Evolutionary conservation across 2,888 invertebrate genomes (phyloP).

Genomic region (Corythucha ciliata): DNA sequence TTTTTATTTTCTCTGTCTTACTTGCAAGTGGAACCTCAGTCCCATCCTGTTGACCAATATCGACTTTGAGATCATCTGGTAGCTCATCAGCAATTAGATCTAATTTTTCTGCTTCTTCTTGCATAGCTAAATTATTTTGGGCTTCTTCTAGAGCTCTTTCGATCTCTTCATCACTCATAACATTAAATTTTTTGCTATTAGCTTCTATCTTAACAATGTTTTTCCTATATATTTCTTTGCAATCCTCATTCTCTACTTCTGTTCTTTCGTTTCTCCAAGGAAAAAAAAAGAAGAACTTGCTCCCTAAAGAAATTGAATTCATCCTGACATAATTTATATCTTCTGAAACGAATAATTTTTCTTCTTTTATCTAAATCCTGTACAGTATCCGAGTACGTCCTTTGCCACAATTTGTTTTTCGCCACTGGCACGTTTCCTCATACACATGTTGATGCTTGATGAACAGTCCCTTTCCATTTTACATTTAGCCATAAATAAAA

Average conservation of each 20-base stretch:
- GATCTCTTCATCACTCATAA: background rate
- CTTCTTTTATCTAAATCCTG: constrained; percentile 2
- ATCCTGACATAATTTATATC: constrained; percentile 26
- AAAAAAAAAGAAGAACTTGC: constrained; percentile 32
- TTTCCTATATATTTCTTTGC: background rate
- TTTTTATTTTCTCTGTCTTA: background rate
- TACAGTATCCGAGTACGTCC: too few relatives aligned
- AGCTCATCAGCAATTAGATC: background rate
- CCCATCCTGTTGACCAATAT: constrained; percentile 11
- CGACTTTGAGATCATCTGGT: constrained; percentile 12
- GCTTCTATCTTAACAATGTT: background rate
- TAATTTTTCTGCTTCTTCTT: background rate
- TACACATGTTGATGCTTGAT: background rate
- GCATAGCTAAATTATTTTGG: background rate
- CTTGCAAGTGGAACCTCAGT: background rate
- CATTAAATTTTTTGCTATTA: background rate
- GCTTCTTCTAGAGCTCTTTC: background rate
- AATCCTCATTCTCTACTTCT: constrained; percentile 25
- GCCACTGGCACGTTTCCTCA: too few relatives aligned
- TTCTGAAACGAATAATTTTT: constrained; percentile 13
- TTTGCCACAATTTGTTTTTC: too few relatives aligned
- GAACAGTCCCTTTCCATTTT: background rate
- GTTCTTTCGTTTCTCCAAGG: constrained; percentile 33
- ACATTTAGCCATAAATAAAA: background rate
- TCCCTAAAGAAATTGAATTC: constrained; percentile 31